phyloP scores from a whole-genome alignment of 2,113 vertebrate species.

The Pitta sordida region DNA sequence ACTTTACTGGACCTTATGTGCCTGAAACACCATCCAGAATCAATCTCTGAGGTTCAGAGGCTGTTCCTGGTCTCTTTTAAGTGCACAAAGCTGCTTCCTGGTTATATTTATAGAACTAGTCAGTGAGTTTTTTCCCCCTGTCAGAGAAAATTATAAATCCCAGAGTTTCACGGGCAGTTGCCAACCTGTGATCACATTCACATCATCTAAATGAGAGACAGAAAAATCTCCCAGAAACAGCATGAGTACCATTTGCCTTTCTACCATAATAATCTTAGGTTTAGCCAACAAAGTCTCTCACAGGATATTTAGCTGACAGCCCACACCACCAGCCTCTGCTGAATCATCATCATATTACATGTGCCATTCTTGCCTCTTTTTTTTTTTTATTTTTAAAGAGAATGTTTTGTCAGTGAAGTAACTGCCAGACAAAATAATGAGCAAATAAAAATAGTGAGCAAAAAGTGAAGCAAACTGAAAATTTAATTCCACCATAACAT shows the following conservation, averaged over 20 bases:
- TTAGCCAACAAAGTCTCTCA: background rate
- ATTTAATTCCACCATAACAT: background rate
- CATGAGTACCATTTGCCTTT: background rate
- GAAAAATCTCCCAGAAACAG: background rate
- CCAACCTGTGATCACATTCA: background rate
- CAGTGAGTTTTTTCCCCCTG: background rate
- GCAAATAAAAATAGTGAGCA: background rate
- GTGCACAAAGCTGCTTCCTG: background rate
- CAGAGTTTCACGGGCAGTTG: background rate
- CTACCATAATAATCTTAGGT: background rate
- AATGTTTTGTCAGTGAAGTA: background rate
- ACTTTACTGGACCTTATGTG: background rate
- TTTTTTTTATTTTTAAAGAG: background rate
- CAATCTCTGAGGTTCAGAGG: background rate
- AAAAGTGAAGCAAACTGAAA: background rate
- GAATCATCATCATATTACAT: background rate
- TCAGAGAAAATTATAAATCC: background rate
- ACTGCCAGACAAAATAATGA: constrained; percentile 7
- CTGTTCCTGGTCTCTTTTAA: background rate
- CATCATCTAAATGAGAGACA: background rate
- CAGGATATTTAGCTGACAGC: background rate
- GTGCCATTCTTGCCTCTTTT: background rate
- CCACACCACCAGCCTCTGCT: background rate
- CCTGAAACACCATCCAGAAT: background rate
- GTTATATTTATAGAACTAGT: background rate